Conservation (phyloP, 2,888 invertebrate genomes). For the Melieria omissa region DNA sequence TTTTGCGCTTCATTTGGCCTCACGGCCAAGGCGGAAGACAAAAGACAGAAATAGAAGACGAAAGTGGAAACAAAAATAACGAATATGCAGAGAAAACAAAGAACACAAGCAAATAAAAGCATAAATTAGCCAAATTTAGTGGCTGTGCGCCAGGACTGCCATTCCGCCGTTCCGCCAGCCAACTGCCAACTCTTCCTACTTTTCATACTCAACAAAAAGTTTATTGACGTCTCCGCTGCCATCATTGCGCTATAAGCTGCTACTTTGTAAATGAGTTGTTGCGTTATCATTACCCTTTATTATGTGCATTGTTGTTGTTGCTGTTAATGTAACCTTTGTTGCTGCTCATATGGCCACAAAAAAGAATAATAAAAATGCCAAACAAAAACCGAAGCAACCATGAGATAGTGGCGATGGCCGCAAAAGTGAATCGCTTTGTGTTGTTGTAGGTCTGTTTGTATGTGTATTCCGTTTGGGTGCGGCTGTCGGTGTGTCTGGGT, state of each 20-base stretch:
- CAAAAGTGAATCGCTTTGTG: neutral
- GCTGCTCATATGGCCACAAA: neutral
- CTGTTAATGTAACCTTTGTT: neutral
- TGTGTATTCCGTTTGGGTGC: neutral
- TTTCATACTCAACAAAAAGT: too few relatives aligned
- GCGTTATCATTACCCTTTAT: too few relatives aligned
- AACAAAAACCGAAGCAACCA: neutral
- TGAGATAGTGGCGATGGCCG: neutral
- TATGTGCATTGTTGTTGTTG: neutral
- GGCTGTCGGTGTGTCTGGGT: too few relatives aligned
- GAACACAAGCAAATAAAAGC: slow-evolving; percentile 16
- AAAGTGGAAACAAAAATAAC: slow-evolving; percentile 5
- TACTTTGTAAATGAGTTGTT: slow-evolving; percentile 1
- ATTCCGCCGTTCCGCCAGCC: too few relatives aligned
- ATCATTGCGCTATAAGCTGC: neutral
- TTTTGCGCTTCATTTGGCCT: too few relatives aligned
- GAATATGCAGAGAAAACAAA: neutral
- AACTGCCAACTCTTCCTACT: too few relatives aligned
- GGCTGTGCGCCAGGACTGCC: neutral
- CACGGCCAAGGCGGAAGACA: neutral
- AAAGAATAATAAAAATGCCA: neutral
- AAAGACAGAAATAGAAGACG: neutral
- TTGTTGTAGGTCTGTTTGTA: neutral
- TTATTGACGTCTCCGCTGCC: too few relatives aligned
- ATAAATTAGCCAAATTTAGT: slow-evolving; percentile 32